Evolutionary conservation across 2,797 vertebrate species (phyloP).

Genomic region (Ctenosaura bakeri): DNA sequence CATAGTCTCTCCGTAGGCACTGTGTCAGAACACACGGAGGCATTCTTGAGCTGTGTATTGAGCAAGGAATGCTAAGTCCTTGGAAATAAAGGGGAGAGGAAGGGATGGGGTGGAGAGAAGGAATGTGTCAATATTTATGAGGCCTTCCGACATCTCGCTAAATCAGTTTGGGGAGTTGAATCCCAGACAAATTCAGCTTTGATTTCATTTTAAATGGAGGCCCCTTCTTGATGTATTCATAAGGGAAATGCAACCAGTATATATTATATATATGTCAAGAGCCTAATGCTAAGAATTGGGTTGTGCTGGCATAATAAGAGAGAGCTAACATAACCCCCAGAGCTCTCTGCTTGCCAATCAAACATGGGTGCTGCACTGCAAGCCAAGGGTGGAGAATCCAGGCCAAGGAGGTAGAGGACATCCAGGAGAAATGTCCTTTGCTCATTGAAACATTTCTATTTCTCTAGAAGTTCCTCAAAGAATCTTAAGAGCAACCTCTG

Average conservation of each 20-base stretch:
- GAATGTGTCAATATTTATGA: conserved; percentile 70
- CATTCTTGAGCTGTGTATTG: neutral
- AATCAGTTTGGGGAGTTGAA: conserved; percentile 65
- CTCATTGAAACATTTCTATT: neutral
- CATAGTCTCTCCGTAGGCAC: neutral
- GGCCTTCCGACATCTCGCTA: conserved; percentile 59
- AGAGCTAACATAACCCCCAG: neutral
- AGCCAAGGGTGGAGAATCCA: neutral
- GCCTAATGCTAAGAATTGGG: conserved; percentile 17
- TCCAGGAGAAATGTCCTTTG: neutral
- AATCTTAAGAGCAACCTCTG: neutral
- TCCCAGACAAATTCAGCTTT: conserved; percentile 68
- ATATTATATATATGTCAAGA: neutral
- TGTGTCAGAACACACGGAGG: conserved; percentile 56
- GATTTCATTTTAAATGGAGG: conserved; percentile 62
- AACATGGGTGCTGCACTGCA: neutral
- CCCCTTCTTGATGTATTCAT: conserved; percentile 42
- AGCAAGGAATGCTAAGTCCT: neutral
- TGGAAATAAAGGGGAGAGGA: conserved; percentile 23
- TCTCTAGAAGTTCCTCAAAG: neutral
- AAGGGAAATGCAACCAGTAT: conserved; percentile 28
- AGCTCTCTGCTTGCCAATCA: neutral
- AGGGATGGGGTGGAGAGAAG: neutral
- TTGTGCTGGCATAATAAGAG: conserved; percentile 13
- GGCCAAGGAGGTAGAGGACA: neutral